Evolutionary conservation across 2,888 invertebrate genomes (phyloP).

Genomic region (Drosophila mimica): DNA sequence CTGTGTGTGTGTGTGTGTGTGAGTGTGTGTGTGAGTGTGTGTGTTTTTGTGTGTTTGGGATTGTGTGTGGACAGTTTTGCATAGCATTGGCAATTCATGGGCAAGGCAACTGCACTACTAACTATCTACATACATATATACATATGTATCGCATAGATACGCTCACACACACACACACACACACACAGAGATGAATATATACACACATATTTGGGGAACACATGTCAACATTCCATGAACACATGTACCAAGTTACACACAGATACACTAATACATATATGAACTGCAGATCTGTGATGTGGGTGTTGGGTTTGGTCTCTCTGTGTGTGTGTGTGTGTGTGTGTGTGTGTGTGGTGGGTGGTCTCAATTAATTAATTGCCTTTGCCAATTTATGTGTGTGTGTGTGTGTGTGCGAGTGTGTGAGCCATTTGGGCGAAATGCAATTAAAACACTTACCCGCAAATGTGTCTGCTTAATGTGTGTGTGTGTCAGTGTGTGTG

Average conservation of each 20-base stretch:
- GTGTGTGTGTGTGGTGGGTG: slow-evolving; percentile 49
- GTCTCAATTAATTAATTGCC: slow-evolving; percentile 79
- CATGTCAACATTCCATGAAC: slow-evolving; percentile 81
- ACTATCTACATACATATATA: slow-evolving; percentile 22
- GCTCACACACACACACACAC: slow-evolving; percentile 19
- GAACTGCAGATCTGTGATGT: slow-evolving; percentile 47
- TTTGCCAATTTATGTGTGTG: slow-evolving; percentile 48
- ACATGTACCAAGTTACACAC: slow-evolving; percentile 66
- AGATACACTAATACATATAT: slow-evolving; percentile 31
- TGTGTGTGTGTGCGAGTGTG: slow-evolving; percentile 24
- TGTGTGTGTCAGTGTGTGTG: slow-evolving; percentile 23
- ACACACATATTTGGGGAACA: slow-evolving; percentile 77
- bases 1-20: background rate
- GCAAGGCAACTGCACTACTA: slow-evolving; percentile 58
- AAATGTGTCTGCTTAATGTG: slow-evolving; percentile 57
- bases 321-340: slow-evolving; percentile 22
- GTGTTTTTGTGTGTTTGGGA: background rate
- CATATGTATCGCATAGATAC: slow-evolving; percentile 11
- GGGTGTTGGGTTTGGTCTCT: slow-evolving; percentile 42
- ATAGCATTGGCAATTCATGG: slow-evolving; percentile 65
- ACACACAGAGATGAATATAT: slow-evolving; percentile 39
- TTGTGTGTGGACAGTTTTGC: slow-evolving; percentile 58
- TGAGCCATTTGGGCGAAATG: slow-evolving; percentile 69
- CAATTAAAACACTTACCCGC: slow-evolving; percentile 76
- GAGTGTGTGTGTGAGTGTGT: background rate